Evolutionary conservation across 2,797 vertebrate species (phyloP).

Genomic region (Tapera naevia): DNA sequence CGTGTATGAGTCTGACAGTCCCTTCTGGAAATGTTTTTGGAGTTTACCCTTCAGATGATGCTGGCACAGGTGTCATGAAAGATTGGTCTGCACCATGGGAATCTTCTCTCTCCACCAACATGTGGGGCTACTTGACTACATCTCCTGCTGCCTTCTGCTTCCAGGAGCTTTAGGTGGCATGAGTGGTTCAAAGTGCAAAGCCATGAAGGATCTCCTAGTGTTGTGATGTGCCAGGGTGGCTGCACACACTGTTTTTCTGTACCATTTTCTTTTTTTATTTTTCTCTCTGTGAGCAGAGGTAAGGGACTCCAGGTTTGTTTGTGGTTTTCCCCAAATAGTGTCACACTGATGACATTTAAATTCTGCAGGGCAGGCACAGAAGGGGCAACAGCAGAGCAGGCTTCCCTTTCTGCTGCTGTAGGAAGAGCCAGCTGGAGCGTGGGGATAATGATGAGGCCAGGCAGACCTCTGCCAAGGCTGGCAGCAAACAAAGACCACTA

Average conservation of each 20-base stretch:
- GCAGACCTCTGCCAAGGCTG: slow-evolving; percentile 57
- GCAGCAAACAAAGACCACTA: slow-evolving; percentile 30
- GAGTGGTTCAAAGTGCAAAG: background rate
- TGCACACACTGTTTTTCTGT: background rate
- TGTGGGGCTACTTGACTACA: background rate
- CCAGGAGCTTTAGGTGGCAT: background rate
- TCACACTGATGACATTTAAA: slow-evolving; percentile 39
- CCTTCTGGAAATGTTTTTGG: background rate
- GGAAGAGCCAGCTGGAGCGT: slow-evolving; percentile 58
- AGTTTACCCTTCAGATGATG: background rate
- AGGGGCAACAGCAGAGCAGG: slow-evolving; percentile 40
- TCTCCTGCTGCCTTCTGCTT: background rate
- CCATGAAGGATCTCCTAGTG: fast-evolving
- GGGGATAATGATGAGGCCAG: slow-evolving; percentile 46
- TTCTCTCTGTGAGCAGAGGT: background rate
- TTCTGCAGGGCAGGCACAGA: slow-evolving; percentile 29
- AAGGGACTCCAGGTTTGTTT: slow-evolving; percentile 10
- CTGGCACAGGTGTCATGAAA: background rate
- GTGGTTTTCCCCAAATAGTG: background rate
- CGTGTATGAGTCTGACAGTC: background rate
- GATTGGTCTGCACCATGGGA: background rate
- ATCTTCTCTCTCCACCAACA: background rate
- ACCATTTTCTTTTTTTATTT: background rate
- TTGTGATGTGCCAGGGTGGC: background rate
- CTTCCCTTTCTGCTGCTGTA: slow-evolving; percentile 14